These are phyloP conservation scores for Atethmia centrago DNA, from an alignment of 2,888 invertebrate species.

Conservation along the genomic window DNA sequence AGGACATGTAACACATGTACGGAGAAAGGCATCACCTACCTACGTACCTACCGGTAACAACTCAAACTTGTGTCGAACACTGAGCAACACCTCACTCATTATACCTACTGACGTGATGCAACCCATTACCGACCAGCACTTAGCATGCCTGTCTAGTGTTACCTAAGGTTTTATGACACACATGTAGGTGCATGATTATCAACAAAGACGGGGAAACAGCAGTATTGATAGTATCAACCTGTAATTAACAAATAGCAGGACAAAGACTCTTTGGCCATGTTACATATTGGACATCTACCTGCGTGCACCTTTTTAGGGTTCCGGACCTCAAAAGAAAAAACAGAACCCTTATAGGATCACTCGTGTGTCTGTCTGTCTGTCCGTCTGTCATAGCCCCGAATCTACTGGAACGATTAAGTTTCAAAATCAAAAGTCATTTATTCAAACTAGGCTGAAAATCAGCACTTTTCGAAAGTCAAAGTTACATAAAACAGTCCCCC, in stretches of 20 bases:
- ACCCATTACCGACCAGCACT: conserved; percentile 33
- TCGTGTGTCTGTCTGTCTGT: too few relatives aligned
- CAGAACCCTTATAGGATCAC: too few relatives aligned
- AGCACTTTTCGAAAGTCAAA: too few relatives aligned
- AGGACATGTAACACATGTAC: too few relatives aligned
- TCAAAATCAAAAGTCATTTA: too few relatives aligned
- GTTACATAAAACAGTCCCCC: too few relatives aligned
- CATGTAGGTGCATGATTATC: background rate
- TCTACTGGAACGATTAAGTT: too few relatives aligned
- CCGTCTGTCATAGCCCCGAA: too few relatives aligned
- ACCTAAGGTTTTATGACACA: conserved; percentile 47
- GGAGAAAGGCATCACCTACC: conserved; percentile 35
- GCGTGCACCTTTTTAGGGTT: too few relatives aligned
- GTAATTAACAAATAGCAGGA: conserved; percentile 1
- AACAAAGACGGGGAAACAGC: conserved; percentile 4
- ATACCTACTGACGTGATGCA: conserved; percentile 16
- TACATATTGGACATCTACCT: background rate
- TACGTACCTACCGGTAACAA: background rate
- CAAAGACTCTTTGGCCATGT: background rate
- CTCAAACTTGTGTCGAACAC: conserved; percentile 14
- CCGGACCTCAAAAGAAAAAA: too few relatives aligned
- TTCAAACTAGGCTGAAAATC: too few relatives aligned
- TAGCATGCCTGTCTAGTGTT: conserved; percentile 37
- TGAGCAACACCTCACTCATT: conserved; percentile 38
- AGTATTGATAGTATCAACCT: conserved; percentile 16